A percentile compares a stretch with the other conserved stretches of the same genome.
These are phyloP conservation scores for Liposcelis brunnea DNA, from an alignment of 2,888 invertebrate species.

Conservation along the genomic window DNA sequence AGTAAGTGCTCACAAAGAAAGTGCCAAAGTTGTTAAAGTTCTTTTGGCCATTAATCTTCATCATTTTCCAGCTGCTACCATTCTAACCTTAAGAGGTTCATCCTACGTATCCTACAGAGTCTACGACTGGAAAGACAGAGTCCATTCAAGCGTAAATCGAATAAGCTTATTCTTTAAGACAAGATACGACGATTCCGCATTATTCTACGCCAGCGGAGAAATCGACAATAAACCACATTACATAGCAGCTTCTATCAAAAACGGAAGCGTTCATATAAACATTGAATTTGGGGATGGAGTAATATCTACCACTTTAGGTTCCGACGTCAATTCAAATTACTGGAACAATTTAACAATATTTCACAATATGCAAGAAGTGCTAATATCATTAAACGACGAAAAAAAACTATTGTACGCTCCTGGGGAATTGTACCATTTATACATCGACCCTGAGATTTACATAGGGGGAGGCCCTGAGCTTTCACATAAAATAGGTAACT, in stretches of 20 bases:
- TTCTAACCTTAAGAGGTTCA: constrained; percentile 72
- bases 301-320: constrained; percentile 49
- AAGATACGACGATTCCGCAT: constrained; percentile 73
- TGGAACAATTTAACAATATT: constrained; percentile 86
- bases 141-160: constrained; percentile 70
- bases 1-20: constrained; percentile 40
- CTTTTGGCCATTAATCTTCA: no score
- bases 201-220: constrained; percentile 87
- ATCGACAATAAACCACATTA: constrained; percentile 77
- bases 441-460: constrained; percentile 87
- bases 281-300: constrained; percentile 74
- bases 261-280: constrained; percentile 68
- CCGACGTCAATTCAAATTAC: constrained; percentile 50
- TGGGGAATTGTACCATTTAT: constrained; percentile 51
- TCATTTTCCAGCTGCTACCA: constrained; percentile 54
- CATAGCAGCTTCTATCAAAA: constrained; percentile 69
- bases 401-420: constrained; percentile 48
- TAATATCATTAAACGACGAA: constrained; percentile 59
- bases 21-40: no score
- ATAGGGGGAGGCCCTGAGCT: constrained; percentile 77
- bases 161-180: constrained; percentile 86
- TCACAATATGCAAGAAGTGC: constrained; percentile 54
- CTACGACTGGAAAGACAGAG: constrained; percentile 82
- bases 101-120: constrained; percentile 85
- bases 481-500: constrained; percentile 54